These are phyloP conservation scores for Timema podura DNA, from an alignment of 2,888 invertebrate species.

Conservation along the genomic window DNA sequence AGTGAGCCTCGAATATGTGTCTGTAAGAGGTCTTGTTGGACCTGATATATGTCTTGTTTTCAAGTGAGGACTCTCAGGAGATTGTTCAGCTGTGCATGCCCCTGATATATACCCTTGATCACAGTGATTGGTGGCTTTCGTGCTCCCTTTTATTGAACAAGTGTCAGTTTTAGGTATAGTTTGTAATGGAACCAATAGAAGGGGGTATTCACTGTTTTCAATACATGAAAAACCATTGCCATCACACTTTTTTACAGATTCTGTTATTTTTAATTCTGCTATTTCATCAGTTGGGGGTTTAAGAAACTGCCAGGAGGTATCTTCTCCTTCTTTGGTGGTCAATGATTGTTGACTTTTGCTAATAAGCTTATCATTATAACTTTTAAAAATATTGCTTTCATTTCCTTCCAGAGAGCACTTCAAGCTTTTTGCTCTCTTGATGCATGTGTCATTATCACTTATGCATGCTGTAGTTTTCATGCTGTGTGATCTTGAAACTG, in stretches of 20 bases:
- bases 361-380: background rate
- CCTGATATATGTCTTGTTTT: background rate
- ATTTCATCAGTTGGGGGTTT: conserved; percentile 11
- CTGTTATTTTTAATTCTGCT: conserved; percentile 9
- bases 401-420: background rate
- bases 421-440: conserved; percentile 9
- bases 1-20: conserved; percentile 1
- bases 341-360: conserved; percentile 22
- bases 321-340: conserved; percentile 23
- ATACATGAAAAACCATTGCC: too few relatives aligned
- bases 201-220: too few relatives aligned
- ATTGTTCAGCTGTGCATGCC: conserved; percentile 19
- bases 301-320: conserved; percentile 26
- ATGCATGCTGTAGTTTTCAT: conserved; percentile 1
- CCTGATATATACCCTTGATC: conserved; percentile 21
- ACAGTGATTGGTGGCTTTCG: conserved; percentile 15
- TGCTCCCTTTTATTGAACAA: background rate
- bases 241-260: background rate
- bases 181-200: too few relatives aligned
- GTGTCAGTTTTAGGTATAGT: too few relatives aligned
- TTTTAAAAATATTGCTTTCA: too few relatives aligned
- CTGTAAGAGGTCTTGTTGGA: background rate
- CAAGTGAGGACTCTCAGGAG: conserved; percentile 18
- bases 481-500: conserved; percentile 16
- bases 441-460: background rate